Evolutionary conservation across 2,888 invertebrate genomes (phyloP).

Genomic region (Thera britannica): DNA sequence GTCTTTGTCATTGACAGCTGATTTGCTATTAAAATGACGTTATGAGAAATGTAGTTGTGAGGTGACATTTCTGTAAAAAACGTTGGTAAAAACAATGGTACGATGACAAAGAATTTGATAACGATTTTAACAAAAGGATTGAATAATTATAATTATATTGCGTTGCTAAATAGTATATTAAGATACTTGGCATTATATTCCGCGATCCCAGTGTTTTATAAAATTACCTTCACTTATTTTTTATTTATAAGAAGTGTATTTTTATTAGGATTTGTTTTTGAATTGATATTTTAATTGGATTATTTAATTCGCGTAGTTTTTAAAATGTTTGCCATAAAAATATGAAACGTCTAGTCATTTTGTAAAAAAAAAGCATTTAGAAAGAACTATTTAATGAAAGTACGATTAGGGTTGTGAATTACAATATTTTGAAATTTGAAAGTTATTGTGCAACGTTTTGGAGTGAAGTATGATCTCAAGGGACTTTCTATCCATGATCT

Average conservation of each 20-base stretch:
- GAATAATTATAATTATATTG: slow-evolving; percentile 29
- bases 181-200: slow-evolving; percentile 58
- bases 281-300: slow-evolving; percentile 33
- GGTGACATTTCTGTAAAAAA: slow-evolving; percentile 24
- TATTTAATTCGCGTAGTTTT: slow-evolving; percentile 29
- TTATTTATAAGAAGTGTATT: slow-evolving; percentile 50
- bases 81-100: slow-evolving; percentile 23
- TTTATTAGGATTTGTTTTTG: slow-evolving; percentile 51
- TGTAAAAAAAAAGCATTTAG: slow-evolving; percentile 69
- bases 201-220: slow-evolving; percentile 53
- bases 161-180: slow-evolving; percentile 43
- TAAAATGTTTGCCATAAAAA: slow-evolving; percentile 67
- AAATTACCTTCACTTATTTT: slow-evolving; percentile 44
- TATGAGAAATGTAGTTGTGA: slow-evolving; percentile 1
- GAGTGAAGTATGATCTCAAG: slow-evolving; percentile 75
- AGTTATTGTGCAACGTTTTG: slow-evolving; percentile 60
- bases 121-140: slow-evolving; percentile 26
- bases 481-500: slow-evolving; percentile 73
- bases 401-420: slow-evolving; percentile 82
- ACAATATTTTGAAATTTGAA: slow-evolving; percentile 73
- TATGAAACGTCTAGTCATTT: slow-evolving; percentile 73
- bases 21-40: slow-evolving; percentile 8
- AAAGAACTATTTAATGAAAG: slow-evolving; percentile 57
- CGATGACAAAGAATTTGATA: slow-evolving; percentile 35
- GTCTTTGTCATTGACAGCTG: slow-evolving; percentile 33